Evolutionary conservation across 2,888 invertebrate genomes (phyloP), one percentile per base, ranked within the genome.

Genomic region (Cephus runcator): DNA sequence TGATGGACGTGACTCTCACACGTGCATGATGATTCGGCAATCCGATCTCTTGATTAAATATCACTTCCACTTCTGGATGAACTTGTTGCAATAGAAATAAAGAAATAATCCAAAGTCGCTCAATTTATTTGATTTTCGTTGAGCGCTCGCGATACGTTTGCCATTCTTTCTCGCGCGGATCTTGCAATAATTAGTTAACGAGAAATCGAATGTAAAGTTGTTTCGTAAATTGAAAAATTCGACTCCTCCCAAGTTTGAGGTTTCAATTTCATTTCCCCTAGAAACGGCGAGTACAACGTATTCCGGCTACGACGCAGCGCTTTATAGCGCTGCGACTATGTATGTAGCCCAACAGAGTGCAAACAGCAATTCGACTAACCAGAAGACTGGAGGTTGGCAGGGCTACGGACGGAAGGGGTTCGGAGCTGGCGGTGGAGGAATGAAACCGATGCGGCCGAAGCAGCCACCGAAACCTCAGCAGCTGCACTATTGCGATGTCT

Each of bases 401-500:
- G 94, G 94, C 73, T 95, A 94, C 90, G 93, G 94, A 84, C 93
- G 94, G 89, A 82, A 92, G 87, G 93, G 94, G 83, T 92, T 93
- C 77, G 94, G 94, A 81, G 93, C 71, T 83, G 86, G 88, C 83
- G 89, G 89, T 75, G 88, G 89, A 83, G 92, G 91, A 77, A 91
- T 92, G 91, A 94, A 94, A 90, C 93, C 93, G 88, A 94, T 95
- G 90, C 93, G 95, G 75, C 94, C 95, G 81, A 96, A 96, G 92
- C 96, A 95, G 36, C 96, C 97, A 78, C 97, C 97, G 31, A 97
- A 97, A 88, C 97, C 97, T 40, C 97, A 98, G 91, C 97, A 98
- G 90, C 93, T 99, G 83, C 98, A 98, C 92, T 99, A 99, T 92
- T 99, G 99, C 92, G 99, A 99, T 92, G 98, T 99, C 23, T 99